Conservation (phyloP, 2,888 invertebrate genomes). For the Clusia tigrina region DNA sequence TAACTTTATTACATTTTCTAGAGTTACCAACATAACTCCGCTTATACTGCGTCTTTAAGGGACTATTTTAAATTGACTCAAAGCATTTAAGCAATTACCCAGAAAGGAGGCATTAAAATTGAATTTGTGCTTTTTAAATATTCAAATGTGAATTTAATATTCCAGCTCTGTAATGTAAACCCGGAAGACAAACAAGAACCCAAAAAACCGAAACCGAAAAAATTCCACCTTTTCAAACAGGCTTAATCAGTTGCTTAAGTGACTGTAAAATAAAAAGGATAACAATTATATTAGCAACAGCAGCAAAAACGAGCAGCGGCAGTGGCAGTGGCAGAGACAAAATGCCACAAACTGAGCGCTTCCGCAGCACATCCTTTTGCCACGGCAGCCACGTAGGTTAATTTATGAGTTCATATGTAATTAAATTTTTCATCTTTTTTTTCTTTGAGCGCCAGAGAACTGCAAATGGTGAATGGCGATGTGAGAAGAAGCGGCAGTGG, state of each 20-base stretch:
- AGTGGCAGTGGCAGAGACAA: too few relatives aligned
- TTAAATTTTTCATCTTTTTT: slow-evolving; percentile 39
- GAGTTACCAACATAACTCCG: too few relatives aligned
- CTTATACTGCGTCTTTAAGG: too few relatives aligned
- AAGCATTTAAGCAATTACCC: too few relatives aligned
- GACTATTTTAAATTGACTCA: too few relatives aligned
- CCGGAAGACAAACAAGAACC: slow-evolving; percentile 28
- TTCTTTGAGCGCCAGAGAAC: neutral
- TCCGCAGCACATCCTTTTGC: slow-evolving; percentile 10
- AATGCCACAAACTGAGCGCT: neutral
- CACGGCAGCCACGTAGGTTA: slow-evolving; percentile 33
- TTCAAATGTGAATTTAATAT: neutral
- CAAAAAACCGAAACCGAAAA: neutral
- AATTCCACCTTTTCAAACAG: neutral
- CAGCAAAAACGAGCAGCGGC: neutral
- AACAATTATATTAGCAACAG: slow-evolving; percentile 22
- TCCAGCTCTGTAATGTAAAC: neutral
- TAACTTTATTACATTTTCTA: too few relatives aligned
- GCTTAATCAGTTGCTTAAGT: slow-evolving; percentile 26
- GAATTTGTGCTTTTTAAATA: too few relatives aligned
- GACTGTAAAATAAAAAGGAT: slow-evolving; percentile 26
- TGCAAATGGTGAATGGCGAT: neutral
- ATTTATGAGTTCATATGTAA: slow-evolving; percentile 46
- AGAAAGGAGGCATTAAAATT: too few relatives aligned
- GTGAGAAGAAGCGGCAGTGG: neutral